These are phyloP conservation scores for Eretmochelys imbricata DNA, from an alignment of 2,113 vertebrate species.

Conservation along the genomic window DNA sequence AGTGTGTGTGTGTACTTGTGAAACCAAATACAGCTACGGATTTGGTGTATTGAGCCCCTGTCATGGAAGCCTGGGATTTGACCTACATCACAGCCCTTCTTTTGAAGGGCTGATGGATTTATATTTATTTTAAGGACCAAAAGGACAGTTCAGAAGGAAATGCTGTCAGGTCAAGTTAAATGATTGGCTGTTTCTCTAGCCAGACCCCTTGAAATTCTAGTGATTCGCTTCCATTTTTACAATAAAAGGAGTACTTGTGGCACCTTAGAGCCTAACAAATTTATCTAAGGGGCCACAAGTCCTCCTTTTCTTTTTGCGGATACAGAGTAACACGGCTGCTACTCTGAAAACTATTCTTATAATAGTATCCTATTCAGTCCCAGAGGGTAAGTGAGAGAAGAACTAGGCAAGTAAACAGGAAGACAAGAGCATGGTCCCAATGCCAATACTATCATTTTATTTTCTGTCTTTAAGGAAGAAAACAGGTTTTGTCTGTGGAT, in stretches of 20 bases:
- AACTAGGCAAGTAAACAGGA: background rate
- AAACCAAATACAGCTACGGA: background rate
- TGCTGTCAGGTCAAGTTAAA: background rate
- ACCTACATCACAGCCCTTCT: background rate
- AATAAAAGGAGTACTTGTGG: background rate
- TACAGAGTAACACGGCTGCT: no score
- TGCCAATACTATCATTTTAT: background rate
- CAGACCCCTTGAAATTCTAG: background rate
- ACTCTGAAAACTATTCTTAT: background rate
- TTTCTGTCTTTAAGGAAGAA: background rate
- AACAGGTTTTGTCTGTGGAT: background rate
- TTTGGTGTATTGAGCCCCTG: background rate
- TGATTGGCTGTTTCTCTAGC: background rate
- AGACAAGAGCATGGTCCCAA: background rate
- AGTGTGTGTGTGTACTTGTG: background rate
- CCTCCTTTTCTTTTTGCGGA: no score
- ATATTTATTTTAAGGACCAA: background rate
- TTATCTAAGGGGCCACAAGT: no score
- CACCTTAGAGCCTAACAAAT: no score
- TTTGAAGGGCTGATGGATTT: background rate
- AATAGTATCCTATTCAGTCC: background rate
- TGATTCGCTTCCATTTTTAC: background rate
- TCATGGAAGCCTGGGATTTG: background rate
- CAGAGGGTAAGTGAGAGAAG: background rate
- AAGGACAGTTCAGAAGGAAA: background rate